Base-by-base conservation (phyloP, 92 coral and sea anemone genomes). In the Palythoa grandis region DNA sequence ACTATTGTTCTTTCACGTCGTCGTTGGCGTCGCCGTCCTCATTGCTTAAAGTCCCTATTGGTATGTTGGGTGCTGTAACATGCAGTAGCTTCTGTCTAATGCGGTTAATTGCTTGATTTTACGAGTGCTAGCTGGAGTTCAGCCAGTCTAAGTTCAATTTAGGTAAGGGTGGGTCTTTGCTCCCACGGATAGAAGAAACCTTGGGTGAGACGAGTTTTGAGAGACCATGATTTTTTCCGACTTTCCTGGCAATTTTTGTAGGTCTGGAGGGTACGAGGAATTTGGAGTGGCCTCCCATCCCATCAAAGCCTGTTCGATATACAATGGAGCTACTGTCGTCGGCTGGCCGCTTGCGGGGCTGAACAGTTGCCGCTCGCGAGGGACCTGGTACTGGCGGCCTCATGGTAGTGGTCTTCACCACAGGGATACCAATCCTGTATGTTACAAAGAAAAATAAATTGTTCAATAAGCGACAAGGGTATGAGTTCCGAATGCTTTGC, bases 111-210 rank as follows among this genome's bases (percentile, higher is more conserved):
- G 7, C 1, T 19, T 23, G 69, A n/a, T 22, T 5, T 43, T 63
- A 8, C 11, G 25, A n/a, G 11, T 63, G 69, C 63, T 80, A 66
- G 63, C 85, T 80, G n/a, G 73, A 66, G 39, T 80, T 68, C 15
- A 80, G 50, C 74, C 57, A 80, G 15, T 80, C 85, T 15, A 80
- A 80, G 61, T 80, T 80, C 85, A 80, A 6, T 48, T 80, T 80
- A 9, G 85, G 85, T 63, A 80, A 40, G 25, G 85, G 85, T 17
- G 85, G 85, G 10, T 80, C 85, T 80, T 80, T 80, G 22, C 40
- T 20, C 24, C 85, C 74, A 12, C 85, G 74, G 23, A 15, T 15
- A 2, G 14, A 65, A 20, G 14, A 65, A 19, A 7, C 25, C 16
- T 66, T 80, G 60, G 85, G 65, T 47, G 66, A 65, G 2, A 80